A percentile compares a stretch with the other conserved stretches of the same genome.
These are phyloP conservation scores for Polyodon spathula DNA, from an alignment of 2,113 vertebrate species.

Conservation along the genomic window DNA sequence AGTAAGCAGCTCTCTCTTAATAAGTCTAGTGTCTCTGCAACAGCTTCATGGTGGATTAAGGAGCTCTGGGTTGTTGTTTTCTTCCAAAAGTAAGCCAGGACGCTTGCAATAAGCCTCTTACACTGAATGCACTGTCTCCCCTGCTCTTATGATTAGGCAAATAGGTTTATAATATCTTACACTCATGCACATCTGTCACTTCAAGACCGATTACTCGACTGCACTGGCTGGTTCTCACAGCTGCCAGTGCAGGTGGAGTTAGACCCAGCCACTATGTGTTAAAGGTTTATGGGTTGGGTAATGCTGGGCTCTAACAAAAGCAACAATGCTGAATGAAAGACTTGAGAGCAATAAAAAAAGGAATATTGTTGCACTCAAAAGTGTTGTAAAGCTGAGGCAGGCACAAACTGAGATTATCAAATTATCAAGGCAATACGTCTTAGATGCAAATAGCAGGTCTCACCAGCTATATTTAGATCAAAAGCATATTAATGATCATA, in stretches of 20 bases:
- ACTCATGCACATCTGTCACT: constrained; percentile 18
- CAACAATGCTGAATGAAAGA: too few relatives aligned
- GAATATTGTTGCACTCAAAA: constrained; percentile 18
- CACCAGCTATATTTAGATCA: constrained; percentile 26
- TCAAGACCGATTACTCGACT: constrained; percentile 2
- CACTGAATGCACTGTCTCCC: constrained; percentile 31
- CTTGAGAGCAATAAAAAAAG: constrained; percentile 16
- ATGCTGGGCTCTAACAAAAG: constrained; percentile 10
- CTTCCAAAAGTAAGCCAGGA: constrained; percentile 12
- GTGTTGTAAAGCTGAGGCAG: constrained; percentile 15
- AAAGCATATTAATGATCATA: background rate
- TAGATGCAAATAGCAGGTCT: constrained; percentile 12
- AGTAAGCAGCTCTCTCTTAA: constrained; percentile 28
- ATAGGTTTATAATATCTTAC: constrained; percentile 19
- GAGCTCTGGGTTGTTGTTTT: constrained; percentile 31
- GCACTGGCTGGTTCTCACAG: constrained; percentile 1
- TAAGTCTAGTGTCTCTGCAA: constrained; percentile 34
- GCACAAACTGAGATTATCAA: constrained; percentile 23
- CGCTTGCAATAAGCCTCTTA: constrained; percentile 47
- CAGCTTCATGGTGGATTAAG: constrained; percentile 39
- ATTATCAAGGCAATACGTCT: constrained; percentile 17
- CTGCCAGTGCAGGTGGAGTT: background rate
- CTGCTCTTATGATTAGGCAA: constrained; percentile 20
- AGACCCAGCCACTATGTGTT: constrained; percentile 3
- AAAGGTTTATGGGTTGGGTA: constrained; percentile 6